Evolutionary conservation across 2,797 vertebrate genomes (phyloP), one percentile per base, ranked within the genome.

Genomic region (Kryptolebias ocellatus): DNA sequence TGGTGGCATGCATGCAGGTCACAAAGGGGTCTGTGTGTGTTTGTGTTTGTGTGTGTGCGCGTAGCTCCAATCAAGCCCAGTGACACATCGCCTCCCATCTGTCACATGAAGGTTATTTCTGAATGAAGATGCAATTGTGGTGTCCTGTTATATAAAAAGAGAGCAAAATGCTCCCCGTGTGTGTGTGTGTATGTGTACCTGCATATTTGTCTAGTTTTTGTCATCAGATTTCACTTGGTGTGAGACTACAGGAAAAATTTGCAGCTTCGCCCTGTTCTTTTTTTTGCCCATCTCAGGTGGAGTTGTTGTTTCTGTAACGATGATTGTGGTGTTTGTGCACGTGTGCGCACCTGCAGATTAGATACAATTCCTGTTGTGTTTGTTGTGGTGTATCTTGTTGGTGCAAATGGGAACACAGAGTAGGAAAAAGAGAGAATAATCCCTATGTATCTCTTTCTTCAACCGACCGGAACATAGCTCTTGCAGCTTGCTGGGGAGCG

Each of bases 21-120:
- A 83, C 66, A 63, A 53, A 49, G 42, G 53, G 17, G 31, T 66
- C 50, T 74, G 73, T 34, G 46, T 58, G 67, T 34, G 51, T 62
- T 47, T 52, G 64, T 51, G 31, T 53, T 53, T 27, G 46, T 44
- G 54, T 18, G 28, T 27, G 49, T 47, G 83, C 72, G 72, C 60
- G 56, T 80, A 77, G 75, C 79, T 80, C 70, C 81, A 72, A 88
- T 92, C 83, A 77, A 68, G 53, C 80, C 67, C 68, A 59, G 76
- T 79, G 81, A 87, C 84, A 78, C 65, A 29, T 81, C 58, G 58
- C 57, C 63, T 88, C 88, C 81, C 71, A 72, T 85, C 84, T 85
- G 84, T 85, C 83, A 84, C 75, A 83, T 88, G 83, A 92, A 91
- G 88, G 87, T 92, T 91, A 91, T 87, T 87, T 81, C 66, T 64